Evolutionary conservation across 2,888 invertebrate species (phyloP), one percentile per base, ranked within the genome.

Genomic region (Drosophila fungiperda): DNA sequence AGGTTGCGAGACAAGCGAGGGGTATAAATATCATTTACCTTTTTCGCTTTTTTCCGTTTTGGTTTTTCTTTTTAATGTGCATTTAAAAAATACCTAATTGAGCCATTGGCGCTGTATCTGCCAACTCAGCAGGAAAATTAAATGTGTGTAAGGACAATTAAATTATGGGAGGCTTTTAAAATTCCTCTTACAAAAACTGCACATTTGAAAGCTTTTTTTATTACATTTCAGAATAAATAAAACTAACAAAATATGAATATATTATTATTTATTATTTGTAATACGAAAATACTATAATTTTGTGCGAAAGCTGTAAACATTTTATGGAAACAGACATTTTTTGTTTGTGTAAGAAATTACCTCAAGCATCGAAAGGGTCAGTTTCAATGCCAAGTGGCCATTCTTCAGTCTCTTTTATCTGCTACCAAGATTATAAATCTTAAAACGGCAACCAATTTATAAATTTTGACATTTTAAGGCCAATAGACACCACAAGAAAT

Each of bases 391-490:
- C 70, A 74, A 63, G 48, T 48, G 49, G 50, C 36, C 50, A 66
- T 59, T 42, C 35, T 59, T 17, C 40, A 64, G 77, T 15, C 50
- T 45, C 50, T 12, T 49, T 67, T 66, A 45, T 68, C 61, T 52
- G 68, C 54, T 63, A n/a, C 23, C 48, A 20, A 68, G 60, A 73
- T 77, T 67, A 76, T 82, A 83, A 86, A 86, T 88, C 83, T 78
- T 80, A 74, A 71, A 73, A 66, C 23, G 58, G 64, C 57, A 50
- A 70, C 64, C 64, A 80, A 85, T 85, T 85, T 83, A 83, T 73
- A 87, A 80, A 76, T 78, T 83, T 87, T 83, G 89, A 87, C 89
- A 87, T 76, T 78, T 85, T 89, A 82, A 84, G 73, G 80, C 73
- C 64, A 65, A 68, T 66, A 23, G 61, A 57, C 54, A 66, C 53